Evolutionary conservation across 2,888 invertebrate species (phyloP), one percentile per base, ranked within the genome.

Genomic region (Ephialtes manifestator): DNA sequence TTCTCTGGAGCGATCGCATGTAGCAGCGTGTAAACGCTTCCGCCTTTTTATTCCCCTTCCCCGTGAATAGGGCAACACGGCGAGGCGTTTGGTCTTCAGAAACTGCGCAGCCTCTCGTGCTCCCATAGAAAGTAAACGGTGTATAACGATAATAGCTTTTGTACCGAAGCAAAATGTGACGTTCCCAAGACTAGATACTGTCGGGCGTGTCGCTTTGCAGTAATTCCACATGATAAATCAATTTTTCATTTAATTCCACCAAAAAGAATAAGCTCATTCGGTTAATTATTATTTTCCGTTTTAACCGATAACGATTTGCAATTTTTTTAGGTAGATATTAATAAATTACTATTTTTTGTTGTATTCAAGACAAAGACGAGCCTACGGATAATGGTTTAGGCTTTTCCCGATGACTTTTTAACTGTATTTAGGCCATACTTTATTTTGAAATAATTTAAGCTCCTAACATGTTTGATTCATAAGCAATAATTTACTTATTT

Each of bases 41-140:
- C 87, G 88, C 83, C 80, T 87, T 86, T 84, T 78, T 76, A 76
- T 77, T 55, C 46, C 53, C 85, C 72, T 58, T 63, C 11, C 51
- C 46, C 5, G 72, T 28, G 63, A 67, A 76, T 76, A 76, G 46
- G 31, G 71, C 71, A 80, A 67, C 75, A 46, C 39, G 55, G 53
- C 31, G 43, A 46, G 63, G 18, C 67, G 80, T 79, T 70, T 75
- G 46, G 75, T 75, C 43, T 31, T 51, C 74, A 15, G 63, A 74
- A 83, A 83, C 78, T 58, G 68, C 68, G 78, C 78, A 72, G 70
- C 55, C 35, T 82, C 65, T 43, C 71, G 28, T 55, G 51, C 53
- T 77, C 13, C 65, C 65, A 48, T 70, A 60, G 78, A 83, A 78
- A 83, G 83, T 74, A 74, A 83, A 74, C 74, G 60, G 51, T 28